Base-by-base conservation (phyloP, 2,113 vertebrate species). In the Edolisoma coerulescens region DNA sequence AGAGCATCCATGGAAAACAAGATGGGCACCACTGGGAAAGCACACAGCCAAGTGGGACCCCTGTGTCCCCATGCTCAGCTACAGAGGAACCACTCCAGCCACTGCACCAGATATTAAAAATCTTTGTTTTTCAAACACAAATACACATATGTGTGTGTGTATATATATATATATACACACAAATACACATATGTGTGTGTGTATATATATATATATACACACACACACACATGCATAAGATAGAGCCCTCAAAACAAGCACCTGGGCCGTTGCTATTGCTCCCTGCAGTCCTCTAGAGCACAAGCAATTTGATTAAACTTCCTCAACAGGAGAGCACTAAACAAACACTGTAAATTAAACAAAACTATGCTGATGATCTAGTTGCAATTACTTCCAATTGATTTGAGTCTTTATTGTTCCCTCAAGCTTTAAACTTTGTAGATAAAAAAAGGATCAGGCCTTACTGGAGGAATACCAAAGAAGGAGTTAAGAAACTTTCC, bases 341-440 rank as follows among this genome's bases (percentile, higher is more conserved):
- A 84, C 76, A 96, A 96, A 96, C 88, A 83, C 53, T 79, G 63
- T 85, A 96, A 94, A 84, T 96, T 91, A 96, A 95, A 96, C 93
- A 95, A 91, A 96, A 96, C 85, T 87, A 93, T 82, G 90, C 74
- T 95, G 93, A 96, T 93, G 83, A 96, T 94, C 84, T 94, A 82
- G 70, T 4, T 85, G 87, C 80, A 93, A 93, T 96, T 94, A 93
- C 94, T 95, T 95, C 84, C 93, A 96, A 91, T 81, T 95, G 93
- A 95, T 91, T 93, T 65, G 77, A 91, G 94, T 94, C 90, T 88
- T 96, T 92, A 95, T 86, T 87, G 84, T 67, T 70, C 86, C 81
- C 82, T 83, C 52, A 87, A 95, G 88, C 89, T 93, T 90, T 78
- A 87, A 86, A 93, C 75, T 52, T 63, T 2, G 5, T 3, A 91